A percentile compares a stretch with the other conserved stretches of the same genome.
phyloP scores from a whole-genome alignment of 2,113 vertebrate genomes.

The Phalacrocorax aristotelis region DNA sequence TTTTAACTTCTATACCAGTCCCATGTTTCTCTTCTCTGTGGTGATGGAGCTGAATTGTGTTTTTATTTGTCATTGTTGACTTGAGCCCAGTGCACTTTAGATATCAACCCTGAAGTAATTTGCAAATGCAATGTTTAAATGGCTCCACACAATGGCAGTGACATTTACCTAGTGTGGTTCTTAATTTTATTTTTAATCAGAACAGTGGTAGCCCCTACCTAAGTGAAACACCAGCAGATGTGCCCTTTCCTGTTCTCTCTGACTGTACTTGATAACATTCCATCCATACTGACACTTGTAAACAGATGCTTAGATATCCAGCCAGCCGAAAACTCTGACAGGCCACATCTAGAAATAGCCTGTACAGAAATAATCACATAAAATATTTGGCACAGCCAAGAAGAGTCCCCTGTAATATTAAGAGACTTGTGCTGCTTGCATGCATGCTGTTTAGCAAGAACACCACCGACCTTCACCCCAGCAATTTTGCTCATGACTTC shows the following conservation, averaged over 20 bases:
- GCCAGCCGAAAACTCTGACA: neutral
- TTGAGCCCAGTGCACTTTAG: neutral
- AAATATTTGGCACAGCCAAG: neutral
- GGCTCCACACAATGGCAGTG: neutral
- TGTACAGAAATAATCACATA: constrained; percentile 4
- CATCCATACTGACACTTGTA: neutral
- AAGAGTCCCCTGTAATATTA: neutral
- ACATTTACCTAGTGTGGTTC: neutral
- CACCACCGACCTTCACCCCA: neutral
- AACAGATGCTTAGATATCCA: constrained; percentile 20
- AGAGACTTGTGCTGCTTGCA: neutral
- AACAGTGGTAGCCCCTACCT: neutral
- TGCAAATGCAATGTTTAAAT: neutral
- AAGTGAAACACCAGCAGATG: neutral
- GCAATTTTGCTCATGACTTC: neutral
- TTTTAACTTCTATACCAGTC: neutral
- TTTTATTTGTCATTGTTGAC: neutral
- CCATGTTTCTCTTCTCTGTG: neutral
- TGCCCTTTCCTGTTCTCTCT: neutral
- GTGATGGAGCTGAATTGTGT: neutral
- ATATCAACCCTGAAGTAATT: neutral
- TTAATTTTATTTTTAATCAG: neutral
- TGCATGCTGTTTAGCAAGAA: neutral
- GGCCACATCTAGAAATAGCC: neutral
- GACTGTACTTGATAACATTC: constrained; percentile 9